A percentile compares a stretch with the other conserved stretches of the same genome.
Evolutionary conservation across 2,888 invertebrate species (phyloP).

Genomic region (Heliconius cydno): DNA sequence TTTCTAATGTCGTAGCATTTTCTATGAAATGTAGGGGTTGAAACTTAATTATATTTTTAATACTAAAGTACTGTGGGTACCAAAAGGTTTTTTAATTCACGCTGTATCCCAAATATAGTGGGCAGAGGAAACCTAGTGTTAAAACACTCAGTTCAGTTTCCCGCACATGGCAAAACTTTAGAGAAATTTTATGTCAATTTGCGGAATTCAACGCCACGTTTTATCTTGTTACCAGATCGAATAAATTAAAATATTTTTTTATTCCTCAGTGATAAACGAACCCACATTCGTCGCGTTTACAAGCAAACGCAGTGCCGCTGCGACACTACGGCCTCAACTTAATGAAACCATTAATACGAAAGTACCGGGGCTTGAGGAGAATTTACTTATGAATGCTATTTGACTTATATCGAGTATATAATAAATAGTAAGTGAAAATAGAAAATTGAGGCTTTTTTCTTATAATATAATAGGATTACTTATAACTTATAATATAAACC

Average conservation of each 20-base stretch:
- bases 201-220: not conserved
- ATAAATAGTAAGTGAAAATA: not conserved
- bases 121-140: not conserved
- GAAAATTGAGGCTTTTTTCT: not conserved
- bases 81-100: not conserved
- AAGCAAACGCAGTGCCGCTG: no score
- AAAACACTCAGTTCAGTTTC: not conserved
- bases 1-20: not conserved
- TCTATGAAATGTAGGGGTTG: not conserved
- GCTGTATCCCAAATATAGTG: not conserved
- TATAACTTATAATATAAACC: no score
- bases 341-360: constrained; percentile 1
- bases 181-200: not conserved
- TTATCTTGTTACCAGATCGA: no score
- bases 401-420: not conserved
- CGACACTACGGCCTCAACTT: no score
- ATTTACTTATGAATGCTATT: not conserved
- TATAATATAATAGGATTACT: no score
- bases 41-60: constrained; percentile 10
- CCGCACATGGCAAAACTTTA: fast-evolving
- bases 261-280: no score
- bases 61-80: not conserved
- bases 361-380: not conserved
- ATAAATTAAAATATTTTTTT: no score
- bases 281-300: no score